phyloP scores from a whole-genome alignment of 2,797 vertebrate genomes.

The Tauraco hartlaubi region DNA sequence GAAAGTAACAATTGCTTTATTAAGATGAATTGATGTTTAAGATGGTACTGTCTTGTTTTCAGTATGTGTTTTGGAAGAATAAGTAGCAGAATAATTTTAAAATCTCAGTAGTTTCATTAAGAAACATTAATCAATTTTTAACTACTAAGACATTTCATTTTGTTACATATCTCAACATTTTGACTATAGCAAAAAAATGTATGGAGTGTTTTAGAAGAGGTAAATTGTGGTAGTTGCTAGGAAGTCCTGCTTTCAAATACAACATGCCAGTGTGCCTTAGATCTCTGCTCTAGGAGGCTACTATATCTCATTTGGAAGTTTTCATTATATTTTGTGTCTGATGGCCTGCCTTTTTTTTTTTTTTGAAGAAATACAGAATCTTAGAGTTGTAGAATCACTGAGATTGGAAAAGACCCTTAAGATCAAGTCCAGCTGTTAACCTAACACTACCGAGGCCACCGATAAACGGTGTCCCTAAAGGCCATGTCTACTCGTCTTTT shows the following conservation, averaged over 20 bases:
- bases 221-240: not conserved
- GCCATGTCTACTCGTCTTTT: rapidly evolving
- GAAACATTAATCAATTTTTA: not conserved
- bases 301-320: not conserved
- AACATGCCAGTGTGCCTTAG: not conserved
- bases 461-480: not conserved
- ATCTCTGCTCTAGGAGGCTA: not conserved
- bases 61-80: not conserved
- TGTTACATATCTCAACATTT: not conserved
- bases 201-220: not conserved
- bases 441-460: rapidly evolving
- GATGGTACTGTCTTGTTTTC: not conserved
- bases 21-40: not conserved
- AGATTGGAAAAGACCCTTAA: not conserved
- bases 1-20: not conserved
- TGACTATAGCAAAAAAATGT: not conserved
- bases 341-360: not conserved
- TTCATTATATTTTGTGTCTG: not conserved
- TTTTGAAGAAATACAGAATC: not conserved
- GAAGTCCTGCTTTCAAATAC: not conserved
- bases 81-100: not conserved
- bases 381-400: not conserved
- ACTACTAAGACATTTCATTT: not conserved
- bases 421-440: rapidly evolving
- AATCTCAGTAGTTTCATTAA: not conserved